phyloP scores from a whole-genome alignment of 2,113 vertebrate genomes.

The Triplophysa siluroides region DNA sequence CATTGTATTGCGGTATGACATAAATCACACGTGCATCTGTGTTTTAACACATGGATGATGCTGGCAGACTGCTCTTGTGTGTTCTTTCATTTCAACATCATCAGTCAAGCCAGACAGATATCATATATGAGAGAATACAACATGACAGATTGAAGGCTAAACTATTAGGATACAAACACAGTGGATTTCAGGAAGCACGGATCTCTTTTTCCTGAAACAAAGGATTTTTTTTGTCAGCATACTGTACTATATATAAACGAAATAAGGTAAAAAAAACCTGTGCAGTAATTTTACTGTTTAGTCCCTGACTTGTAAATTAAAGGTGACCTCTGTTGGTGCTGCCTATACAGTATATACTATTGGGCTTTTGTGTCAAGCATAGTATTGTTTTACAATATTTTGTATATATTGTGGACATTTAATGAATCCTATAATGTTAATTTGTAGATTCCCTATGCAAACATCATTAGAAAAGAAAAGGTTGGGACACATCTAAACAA shows the following conservation, averaged over 20 bases:
- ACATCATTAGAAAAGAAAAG: slow-evolving; percentile 97
- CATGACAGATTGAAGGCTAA: slow-evolving; percentile 33
- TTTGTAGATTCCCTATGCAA: slow-evolving; percentile 94
- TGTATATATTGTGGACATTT: background rate
- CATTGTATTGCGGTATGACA: slow-evolving; percentile 55
- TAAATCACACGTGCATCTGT: slow-evolving; percentile 67
- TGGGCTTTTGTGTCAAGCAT: too few species aligned
- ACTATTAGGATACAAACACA: background rate
- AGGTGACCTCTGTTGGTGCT: too few species aligned
- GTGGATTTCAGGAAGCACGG: background rate
- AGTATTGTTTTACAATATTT: too few species aligned
- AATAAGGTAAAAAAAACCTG: background rate
- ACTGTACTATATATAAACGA: background rate
- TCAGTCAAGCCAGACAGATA: slow-evolving; percentile 26
- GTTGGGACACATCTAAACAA: slow-evolving; percentile 93
- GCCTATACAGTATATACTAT: too few species aligned
- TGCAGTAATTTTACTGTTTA: too few species aligned
- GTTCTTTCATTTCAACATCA: slow-evolving; percentile 33
- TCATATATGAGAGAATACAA: slow-evolving; percentile 8
- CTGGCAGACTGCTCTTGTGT: slow-evolving; percentile 68
- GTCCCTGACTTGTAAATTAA: too few species aligned
- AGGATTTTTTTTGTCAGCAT: background rate
- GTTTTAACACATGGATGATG: slow-evolving; percentile 46
- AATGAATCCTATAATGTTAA: background rate
- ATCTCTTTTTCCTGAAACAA: background rate